Base-by-base conservation (phyloP, 1,140 invertebrate species). In the Apis dorsata region DNA sequence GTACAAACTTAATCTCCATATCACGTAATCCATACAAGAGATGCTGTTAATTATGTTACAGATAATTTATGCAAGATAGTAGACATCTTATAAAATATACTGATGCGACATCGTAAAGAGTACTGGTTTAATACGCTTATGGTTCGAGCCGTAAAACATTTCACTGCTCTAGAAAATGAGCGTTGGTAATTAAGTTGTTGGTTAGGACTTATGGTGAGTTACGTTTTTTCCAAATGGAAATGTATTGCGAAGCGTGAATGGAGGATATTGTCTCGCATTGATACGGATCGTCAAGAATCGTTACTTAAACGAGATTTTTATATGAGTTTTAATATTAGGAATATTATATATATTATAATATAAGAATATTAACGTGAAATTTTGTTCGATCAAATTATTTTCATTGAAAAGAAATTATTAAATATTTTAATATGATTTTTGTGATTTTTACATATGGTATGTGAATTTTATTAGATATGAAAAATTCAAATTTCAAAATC, bases 21-120 rank as follows among this genome's bases (percentile, higher is more conserved):
- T 49, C 17, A 59, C 10, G 53, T 21, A 1, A 10, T 24, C 34
- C 24, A 19, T 19, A 24, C 65, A 19, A 5, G 13, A n/a, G 21
- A 75, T 74, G 34, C 34, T 21, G 72, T 75, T 75, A 63, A 75
- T 75, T 75, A 75, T 62, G 44, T n/a, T 49, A 49, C 34, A 49
- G 44, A 59, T 34, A 63, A 75, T 60, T 75, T 60, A 34, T 13
- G 72, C 28, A n/a, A 49, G 1, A n/a, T 13, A 3, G 10, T 44
- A 55, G 51, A 55, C 49, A 24, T 28, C 51, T 55, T 72, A 71
- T 71, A 53, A 55, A 72, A 21, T 55, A 72, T 55, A 5, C n/a
- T 51, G n/a, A 72, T 72, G 51, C 19, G 49, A 72, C 70, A 51
- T 72, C 34, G 72, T 62, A 75, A 75, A 75, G 55, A 62, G 70